These are phyloP conservation scores for Peromyscus californicus DNA, from an alignment of 2,113 vertebrate species.

Conservation along the genomic window DNA sequence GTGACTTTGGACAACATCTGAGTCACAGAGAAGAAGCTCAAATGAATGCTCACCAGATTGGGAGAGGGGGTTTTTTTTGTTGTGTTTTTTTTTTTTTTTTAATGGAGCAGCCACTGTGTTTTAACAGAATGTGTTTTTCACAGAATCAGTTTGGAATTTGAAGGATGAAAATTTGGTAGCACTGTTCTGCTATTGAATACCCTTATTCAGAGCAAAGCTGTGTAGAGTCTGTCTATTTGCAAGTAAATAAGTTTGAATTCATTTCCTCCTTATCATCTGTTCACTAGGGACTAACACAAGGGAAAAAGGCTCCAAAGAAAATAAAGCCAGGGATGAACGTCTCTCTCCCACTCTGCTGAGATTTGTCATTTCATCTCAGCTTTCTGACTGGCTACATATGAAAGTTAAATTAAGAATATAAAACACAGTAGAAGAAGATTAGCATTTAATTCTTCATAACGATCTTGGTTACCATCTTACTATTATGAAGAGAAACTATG, in stretches of 20 bases:
- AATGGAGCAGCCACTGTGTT: slow-evolving; percentile 33
- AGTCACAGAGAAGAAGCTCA: slow-evolving; percentile 45
- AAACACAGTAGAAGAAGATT: neutral
- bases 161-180: slow-evolving; percentile 63
- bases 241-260: slow-evolving; percentile 76
- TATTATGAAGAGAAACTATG: neutral
- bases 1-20: slow-evolving; percentile 64
- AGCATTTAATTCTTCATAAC: neutral
- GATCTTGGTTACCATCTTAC: neutral
- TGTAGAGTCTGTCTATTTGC: slow-evolving; percentile 67
- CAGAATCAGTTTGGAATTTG: slow-evolving; percentile 72
- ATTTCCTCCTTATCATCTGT: slow-evolving; percentile 73
- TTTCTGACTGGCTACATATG: slow-evolving; percentile 7
- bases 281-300: slow-evolving; percentile 43
- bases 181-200: slow-evolving; percentile 61
- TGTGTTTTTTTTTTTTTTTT: neutral
- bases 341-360: neutral
- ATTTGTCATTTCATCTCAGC: neutral
- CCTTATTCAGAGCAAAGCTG: slow-evolving; percentile 64
- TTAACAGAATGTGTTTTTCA: slow-evolving; percentile 80
- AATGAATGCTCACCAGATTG: slow-evolving; percentile 59
- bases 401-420: slow-evolving; percentile 48
- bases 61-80: neutral
- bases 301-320: neutral
- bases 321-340: neutral